Evolutionary conservation across 1,140 invertebrate genomes (phyloP), one percentile per base, ranked within the genome.

Genomic region (Magallana gigas): DNA sequence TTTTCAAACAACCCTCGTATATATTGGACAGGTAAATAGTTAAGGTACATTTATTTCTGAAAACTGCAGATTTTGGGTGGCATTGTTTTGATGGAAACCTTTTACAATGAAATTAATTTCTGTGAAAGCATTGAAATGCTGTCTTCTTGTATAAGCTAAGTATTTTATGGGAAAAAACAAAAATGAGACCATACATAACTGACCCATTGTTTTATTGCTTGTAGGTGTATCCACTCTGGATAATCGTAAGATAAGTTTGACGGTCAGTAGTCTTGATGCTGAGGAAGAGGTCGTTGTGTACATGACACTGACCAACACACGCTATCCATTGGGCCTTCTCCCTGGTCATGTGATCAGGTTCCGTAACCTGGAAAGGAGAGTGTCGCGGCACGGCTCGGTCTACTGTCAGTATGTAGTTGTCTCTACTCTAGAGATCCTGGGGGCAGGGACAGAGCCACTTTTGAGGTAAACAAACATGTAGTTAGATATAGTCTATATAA

Each of bases 401-500:
- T 88, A 88, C 64, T 88, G 83, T 60, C 82, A 88, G 83, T 88
- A 64, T 57, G 57, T 88, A 48, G 82, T 58, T 16, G 56, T 88
- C 8, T 88, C 87, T 18, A 85, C 59, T 5, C 56, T 88, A 9
- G n/a, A 16, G 8, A 57, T 88, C 7, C 12, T 88, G 16, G 58
- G n/a, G 14, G 29, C 57, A 57, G 71, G n/a, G 7, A 57, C 68
- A 36, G 23, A 76, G 14, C 68, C 23, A 8, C 68, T 76, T 8
- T 18, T 29, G 1, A 36, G 68, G 68, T 76, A 76, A 23, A 48
- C 36, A 48, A 48, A 48, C 36, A 48, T 48, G 36, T 48, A 48
- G 36, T 48, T 48, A 48, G 36, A 48, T 48, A 48, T 5, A 4
- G 36, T 48, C 36, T 48, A 23, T 23, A 23, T 23, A 48, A 48